Percentiles rank a stretch among this genome's conserved stretches.
Conservation (phyloP, 64 coral and sea anemone genomes). For the Orbicella faveolata region DNA sequence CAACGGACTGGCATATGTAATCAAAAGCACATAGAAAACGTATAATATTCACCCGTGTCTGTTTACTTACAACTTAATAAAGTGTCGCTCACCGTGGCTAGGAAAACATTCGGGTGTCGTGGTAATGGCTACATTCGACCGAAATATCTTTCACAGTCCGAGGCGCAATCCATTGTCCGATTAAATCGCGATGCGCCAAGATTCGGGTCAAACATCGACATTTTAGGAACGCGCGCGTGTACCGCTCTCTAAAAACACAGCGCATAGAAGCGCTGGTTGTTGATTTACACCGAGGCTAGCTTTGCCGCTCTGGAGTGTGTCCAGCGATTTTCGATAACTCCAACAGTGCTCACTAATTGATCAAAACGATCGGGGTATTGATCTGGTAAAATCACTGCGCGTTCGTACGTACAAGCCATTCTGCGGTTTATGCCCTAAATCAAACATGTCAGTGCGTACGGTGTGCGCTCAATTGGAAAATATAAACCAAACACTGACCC, state of each 20-base stretch:
- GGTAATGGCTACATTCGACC: constrained; percentile 46
- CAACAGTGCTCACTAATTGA: constrained; percentile 59
- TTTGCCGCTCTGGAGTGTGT: constrained; percentile 24
- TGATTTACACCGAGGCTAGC: constrained; percentile 28
- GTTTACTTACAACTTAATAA: constrained; percentile 88
- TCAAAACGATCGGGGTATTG: constrained; percentile 62
- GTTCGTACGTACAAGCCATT: constrained; percentile 30
- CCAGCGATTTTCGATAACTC: not conserved
- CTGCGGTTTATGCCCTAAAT: constrained; percentile 36
- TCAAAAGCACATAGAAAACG: constrained; percentile 71
- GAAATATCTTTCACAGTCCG: constrained; percentile 66
- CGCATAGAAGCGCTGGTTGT: not conserved
- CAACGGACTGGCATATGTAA: constrained; percentile 71
- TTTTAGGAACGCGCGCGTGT: not conserved
- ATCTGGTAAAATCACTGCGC: not conserved
- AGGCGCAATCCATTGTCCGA: constrained; percentile 36
- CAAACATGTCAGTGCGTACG: constrained; percentile 27
- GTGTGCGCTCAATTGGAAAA: constrained; percentile 39
- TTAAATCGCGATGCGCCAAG: not conserved
- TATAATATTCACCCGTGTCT: constrained; percentile 66
- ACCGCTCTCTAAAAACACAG: not conserved
- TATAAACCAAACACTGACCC: not conserved
- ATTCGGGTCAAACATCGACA: constrained; percentile 16
- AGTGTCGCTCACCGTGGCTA: constrained; percentile 70
- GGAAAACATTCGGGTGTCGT: constrained; percentile 69